Conservation (phyloP, 2,888 invertebrate species). For the Tethea ocularis region DNA sequence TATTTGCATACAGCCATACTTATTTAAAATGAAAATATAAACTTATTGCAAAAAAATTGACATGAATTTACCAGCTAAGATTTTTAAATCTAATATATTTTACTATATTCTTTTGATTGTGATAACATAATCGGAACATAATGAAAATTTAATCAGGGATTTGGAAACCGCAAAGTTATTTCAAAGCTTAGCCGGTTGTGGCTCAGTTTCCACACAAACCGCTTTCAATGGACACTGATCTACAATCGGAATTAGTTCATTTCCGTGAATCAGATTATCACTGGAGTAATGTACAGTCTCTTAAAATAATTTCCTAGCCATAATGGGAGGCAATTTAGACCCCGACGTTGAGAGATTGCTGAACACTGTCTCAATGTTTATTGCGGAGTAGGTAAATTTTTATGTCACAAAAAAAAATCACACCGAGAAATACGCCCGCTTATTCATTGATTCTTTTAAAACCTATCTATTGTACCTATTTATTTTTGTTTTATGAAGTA, state of each 20-base stretch:
- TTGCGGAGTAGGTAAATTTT: constrained; percentile 39
- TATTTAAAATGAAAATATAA: too few species aligned
- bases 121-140: too few species aligned
- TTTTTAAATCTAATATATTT: too few species aligned
- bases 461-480: too few species aligned
- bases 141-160: not conserved
- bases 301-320: not conserved
- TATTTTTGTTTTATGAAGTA: constrained; percentile 29
- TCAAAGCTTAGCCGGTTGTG: constrained; percentile 8
- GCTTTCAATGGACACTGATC: not conserved
- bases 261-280: constrained; percentile 1
- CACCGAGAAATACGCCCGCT: constrained; percentile 24
- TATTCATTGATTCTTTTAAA: too few species aligned
- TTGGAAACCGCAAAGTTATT: constrained; percentile 4
- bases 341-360: not conserved
- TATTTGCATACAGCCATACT: too few species aligned
- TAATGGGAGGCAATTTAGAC: not conserved
- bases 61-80: too few species aligned
- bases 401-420: constrained; percentile 42
- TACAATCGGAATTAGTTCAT: constrained; percentile 4
- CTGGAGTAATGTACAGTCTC: not conserved
- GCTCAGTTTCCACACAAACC: constrained; percentile 8
- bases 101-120: too few species aligned
- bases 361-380: constrained; percentile 20
- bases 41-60: too few species aligned